Conservation (phyloP, 2,888 invertebrate species). For the Homarus gammarus region DNA sequence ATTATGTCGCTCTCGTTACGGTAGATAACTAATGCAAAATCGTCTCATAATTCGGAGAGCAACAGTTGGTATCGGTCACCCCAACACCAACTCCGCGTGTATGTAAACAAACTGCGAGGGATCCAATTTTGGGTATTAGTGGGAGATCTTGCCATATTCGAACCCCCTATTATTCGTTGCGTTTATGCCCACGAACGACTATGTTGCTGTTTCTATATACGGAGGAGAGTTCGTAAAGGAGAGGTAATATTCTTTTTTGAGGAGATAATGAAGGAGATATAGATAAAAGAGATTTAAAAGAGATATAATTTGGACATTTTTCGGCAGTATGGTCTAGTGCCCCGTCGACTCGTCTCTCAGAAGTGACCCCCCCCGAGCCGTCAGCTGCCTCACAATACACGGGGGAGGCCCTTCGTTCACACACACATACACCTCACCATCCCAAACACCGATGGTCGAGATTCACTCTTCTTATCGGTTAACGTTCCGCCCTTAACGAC, state of each 20-base stretch:
- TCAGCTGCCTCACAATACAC: conserved; percentile 32
- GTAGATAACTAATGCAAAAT: too few species aligned
- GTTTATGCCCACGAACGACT: too few species aligned
- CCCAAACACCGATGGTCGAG: background rate
- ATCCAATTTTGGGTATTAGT: conserved; percentile 34
- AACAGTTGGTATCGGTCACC: background rate
- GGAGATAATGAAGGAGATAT: too few species aligned
- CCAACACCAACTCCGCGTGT: conserved; percentile 1
- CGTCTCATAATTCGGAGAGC: background rate
- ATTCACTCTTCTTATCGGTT: background rate
- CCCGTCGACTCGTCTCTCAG: conserved; percentile 16
- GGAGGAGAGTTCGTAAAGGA: too few species aligned
- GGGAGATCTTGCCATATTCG: background rate
- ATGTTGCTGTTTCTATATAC: too few species aligned
- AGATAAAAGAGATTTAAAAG: too few species aligned
- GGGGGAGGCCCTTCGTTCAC: too few species aligned
- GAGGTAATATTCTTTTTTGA: too few species aligned
- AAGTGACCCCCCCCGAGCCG: conserved; percentile 22
- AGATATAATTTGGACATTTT: too few species aligned
- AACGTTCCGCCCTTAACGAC: conserved; percentile 1
- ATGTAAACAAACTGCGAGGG: conserved; percentile 48
- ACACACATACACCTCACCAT: background rate
- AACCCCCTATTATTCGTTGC: too few species aligned
- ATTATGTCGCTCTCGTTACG: too few species aligned
- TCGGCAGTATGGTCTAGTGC: conserved; percentile 16